phyloP scores from a whole-genome alignment of 2,797 vertebrate species.

The Rhodeus uyekii region DNA sequence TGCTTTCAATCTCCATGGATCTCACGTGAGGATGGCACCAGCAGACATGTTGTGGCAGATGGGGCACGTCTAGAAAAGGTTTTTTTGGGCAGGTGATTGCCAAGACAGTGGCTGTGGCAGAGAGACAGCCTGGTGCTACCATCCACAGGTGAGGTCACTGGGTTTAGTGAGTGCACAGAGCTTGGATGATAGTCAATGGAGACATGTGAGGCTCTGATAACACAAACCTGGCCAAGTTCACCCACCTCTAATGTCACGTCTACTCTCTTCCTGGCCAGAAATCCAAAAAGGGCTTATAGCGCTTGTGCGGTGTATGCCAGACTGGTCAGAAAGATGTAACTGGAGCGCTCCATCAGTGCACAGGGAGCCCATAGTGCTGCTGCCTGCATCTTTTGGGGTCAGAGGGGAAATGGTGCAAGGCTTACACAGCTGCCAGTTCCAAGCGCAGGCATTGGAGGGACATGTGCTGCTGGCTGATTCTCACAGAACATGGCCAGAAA shows the following conservation, averaged over 20 bases:
- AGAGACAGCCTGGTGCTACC: neutral
- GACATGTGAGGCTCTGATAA: constrained; percentile 37
- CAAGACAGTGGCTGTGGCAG: neutral
- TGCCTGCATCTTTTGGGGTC: constrained; percentile 63
- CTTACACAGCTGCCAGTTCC: constrained; percentile 67
- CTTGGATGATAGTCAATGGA: constrained; percentile 43
- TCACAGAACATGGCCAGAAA: neutral
- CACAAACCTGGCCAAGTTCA: constrained; percentile 45
- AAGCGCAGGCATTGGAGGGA: constrained; percentile 55
- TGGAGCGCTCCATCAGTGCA: constrained; percentile 66
- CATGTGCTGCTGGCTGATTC: constrained; percentile 20
- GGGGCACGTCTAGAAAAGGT: constrained; percentile 18
- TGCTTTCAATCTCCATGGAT: constrained; percentile 40
- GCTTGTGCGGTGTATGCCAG: constrained; percentile 55
- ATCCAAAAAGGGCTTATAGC: constrained; percentile 63
- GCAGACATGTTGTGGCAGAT: constrained; percentile 28
- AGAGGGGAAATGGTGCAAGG: constrained; percentile 71
- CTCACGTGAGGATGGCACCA: constrained; percentile 43
- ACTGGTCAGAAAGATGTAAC: constrained; percentile 69
- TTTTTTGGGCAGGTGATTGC: constrained; percentile 1
- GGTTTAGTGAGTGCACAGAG: constrained; percentile 42
- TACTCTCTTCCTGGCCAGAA: constrained; percentile 54
- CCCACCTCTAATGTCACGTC: constrained; percentile 34
- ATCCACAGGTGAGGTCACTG: constrained; percentile 41
- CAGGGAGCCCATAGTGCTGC: constrained; percentile 59